Base-by-base conservation (phyloP, 2,113 vertebrate genomes). In the Platichthys stellatus region DNA sequence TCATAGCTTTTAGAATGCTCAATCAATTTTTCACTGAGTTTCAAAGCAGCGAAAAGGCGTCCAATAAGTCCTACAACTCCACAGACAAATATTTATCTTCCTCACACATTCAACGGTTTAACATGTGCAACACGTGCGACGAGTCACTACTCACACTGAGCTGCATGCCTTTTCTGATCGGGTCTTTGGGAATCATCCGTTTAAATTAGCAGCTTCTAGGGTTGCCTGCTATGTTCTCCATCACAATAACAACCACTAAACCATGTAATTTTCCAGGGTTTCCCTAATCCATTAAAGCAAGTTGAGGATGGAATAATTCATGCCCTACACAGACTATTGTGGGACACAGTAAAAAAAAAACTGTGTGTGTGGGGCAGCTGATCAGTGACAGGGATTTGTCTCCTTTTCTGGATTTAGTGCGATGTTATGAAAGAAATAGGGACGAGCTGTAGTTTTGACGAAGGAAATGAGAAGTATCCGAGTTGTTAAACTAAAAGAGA, bases 301-400 rank as follows among this genome's bases (percentile, higher is more conserved):
- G 56, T 15, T 0, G 35, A 45, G 76, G 38, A 72, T 77, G 69
- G 72, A 74, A 73, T 61, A 6, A 67, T 24, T 60, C 40, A 58
- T 13, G 24, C 20, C 12, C 56, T 35, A 8, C 23, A 1, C 51
- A 14, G 83, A 63, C 63, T 13, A 54, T 12, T 1, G 4, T 35
- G 51, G 70, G 64, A 56, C 51, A 20, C 23, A 51, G 59, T 57
- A 69, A 60, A 79, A 40, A 28, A 80, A 78, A 40, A 58, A 20
- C 18, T 0, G n/a, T 0, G 13, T 73, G 10, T 28, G 24, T 43
- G 53, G 38, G 45, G 18, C 12, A 8, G 28, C n/a, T 73, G 57
- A 65, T 57, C 54, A 26, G 7, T 58, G 60, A 63, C 15, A 49
- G 59, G 56, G 60, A 72, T 78, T 67, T 23, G 58, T 72, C 31